Evolutionary conservation across 2,797 vertebrate genomes (phyloP).

Genomic region (Melanotaenia pygmaea): DNA sequence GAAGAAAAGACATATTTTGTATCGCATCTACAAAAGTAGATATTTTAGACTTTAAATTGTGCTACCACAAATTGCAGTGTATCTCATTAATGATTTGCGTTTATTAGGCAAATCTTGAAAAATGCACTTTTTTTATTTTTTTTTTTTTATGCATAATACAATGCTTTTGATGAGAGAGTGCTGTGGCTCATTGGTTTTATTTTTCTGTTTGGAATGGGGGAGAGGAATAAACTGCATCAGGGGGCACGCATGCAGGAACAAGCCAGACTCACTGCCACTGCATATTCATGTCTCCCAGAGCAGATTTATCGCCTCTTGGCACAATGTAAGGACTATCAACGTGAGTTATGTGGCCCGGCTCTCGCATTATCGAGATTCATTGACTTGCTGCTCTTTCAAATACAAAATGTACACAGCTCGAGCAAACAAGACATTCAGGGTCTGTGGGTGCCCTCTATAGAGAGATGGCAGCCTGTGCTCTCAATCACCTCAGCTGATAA

Average conservation of each 20-base stretch:
- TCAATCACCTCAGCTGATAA: slow-evolving; percentile 69
- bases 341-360: slow-evolving; percentile 90
- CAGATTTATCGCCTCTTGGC: slow-evolving; percentile 88
- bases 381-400: slow-evolving; percentile 85
- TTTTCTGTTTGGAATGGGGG: slow-evolving; percentile 71
- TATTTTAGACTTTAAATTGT: neutral
- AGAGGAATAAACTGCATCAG: slow-evolving; percentile 72
- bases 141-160: slow-evolving; percentile 65
- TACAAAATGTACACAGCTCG: slow-evolving; percentile 76
- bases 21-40: neutral
- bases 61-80: slow-evolving; percentile 3
- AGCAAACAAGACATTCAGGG: slow-evolving; percentile 86
- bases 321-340: slow-evolving; percentile 87
- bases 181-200: slow-evolving; percentile 80
- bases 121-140: slow-evolving; percentile 39
- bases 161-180: slow-evolving; percentile 69
- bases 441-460: slow-evolving; percentile 92
- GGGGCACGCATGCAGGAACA: slow-evolving; percentile 70
- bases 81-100: slow-evolving; percentile 37
- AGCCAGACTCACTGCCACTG: slow-evolving; percentile 79
- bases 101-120: slow-evolving; percentile 51
- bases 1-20: neutral
- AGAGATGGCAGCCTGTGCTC: slow-evolving; percentile 82
- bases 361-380: slow-evolving; percentile 91
- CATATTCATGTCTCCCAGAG: slow-evolving; percentile 85